Conservation (phyloP, 2,888 invertebrate species). For the Heteromurus nitidus region DNA sequence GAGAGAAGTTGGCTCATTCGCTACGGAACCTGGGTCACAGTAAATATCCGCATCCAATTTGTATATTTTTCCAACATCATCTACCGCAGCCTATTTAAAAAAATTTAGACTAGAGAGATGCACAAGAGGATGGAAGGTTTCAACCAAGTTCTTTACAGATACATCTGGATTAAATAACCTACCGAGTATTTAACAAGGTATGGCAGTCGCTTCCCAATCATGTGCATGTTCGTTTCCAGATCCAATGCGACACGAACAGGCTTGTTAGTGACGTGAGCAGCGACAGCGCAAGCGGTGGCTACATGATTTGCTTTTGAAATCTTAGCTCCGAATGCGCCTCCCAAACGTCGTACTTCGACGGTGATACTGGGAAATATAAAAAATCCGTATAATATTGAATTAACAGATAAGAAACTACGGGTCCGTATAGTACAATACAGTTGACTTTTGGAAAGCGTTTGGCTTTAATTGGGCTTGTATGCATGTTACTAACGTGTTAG, state of each 20-base stretch:
- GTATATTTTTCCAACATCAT: slow-evolving; percentile 81
- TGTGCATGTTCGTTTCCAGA: slow-evolving; percentile 84
- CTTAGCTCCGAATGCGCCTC: slow-evolving; percentile 89
- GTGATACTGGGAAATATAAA: slow-evolving; percentile 75
- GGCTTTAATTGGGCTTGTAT: slow-evolving; percentile 77
- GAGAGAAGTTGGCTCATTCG: slow-evolving; percentile 77
- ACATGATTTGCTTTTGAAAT: slow-evolving; percentile 80
- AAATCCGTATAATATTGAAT: slow-evolving; percentile 74
- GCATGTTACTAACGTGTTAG: slow-evolving; percentile 1
- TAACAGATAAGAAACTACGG: too few relatives aligned
- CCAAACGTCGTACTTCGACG: slow-evolving; percentile 84
- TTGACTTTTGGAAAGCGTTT: neutral
- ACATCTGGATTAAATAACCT: slow-evolving; percentile 12
- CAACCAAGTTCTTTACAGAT: too few relatives aligned
- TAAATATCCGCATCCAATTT: slow-evolving; percentile 79
- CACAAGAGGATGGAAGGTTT: neutral
- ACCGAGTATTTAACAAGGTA: slow-evolving; percentile 80
- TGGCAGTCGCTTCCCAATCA: slow-evolving; percentile 82
- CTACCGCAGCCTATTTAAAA: slow-evolving; percentile 77
- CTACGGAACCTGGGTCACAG: slow-evolving; percentile 77
- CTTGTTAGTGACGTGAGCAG: slow-evolving; percentile 80
- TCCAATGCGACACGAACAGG: slow-evolving; percentile 85
- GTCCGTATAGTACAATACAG: neutral
- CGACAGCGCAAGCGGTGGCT: slow-evolving; percentile 83
- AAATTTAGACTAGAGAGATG: slow-evolving; percentile 74